phyloP scores from a whole-genome alignment of 64 coral and sea anemone species.

The Montipora efflorescens region DNA sequence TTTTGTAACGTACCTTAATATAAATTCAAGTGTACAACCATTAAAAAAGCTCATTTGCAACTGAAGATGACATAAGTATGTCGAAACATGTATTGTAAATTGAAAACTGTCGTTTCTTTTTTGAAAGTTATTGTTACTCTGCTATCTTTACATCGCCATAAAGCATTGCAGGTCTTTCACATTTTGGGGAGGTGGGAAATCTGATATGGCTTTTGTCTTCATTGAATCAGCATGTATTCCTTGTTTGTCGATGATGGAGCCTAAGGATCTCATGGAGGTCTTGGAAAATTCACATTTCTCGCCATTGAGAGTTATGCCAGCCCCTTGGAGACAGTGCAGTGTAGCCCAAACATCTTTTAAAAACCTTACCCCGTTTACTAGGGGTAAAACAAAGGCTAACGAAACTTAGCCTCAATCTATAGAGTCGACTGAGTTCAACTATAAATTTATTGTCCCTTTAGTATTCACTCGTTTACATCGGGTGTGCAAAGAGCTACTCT shows the following conservation, averaged over 20 bases:
- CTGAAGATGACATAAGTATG: too few relatives aligned
- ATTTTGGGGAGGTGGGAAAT: constrained; percentile 33
- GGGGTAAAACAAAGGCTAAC: too few relatives aligned
- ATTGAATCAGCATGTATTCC: constrained; percentile 51
- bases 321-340: constrained; percentile 29
- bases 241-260: constrained; percentile 50
- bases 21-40: too few relatives aligned
- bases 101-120: too few relatives aligned
- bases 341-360: constrained; percentile 25
- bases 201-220: constrained; percentile 51
- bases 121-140: too few relatives aligned
- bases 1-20: too few relatives aligned
- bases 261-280: constrained; percentile 55
- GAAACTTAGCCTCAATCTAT: constrained; percentile 11
- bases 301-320: constrained; percentile 46
- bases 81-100: too few relatives aligned
- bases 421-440: background rate
- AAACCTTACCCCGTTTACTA: background rate
- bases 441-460: too few relatives aligned
- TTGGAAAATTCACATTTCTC: constrained; percentile 65
- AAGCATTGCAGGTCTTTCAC: constrained; percentile 44
- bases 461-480: too few relatives aligned
- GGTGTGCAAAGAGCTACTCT: too few relatives aligned
- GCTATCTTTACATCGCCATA: too few relatives aligned
- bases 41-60: too few relatives aligned